Percentiles rank a stretch among this genome's conserved stretches.
Evolutionary conservation across 2,113 vertebrate species (phyloP).

Genomic region (Monopterus albus): DNA sequence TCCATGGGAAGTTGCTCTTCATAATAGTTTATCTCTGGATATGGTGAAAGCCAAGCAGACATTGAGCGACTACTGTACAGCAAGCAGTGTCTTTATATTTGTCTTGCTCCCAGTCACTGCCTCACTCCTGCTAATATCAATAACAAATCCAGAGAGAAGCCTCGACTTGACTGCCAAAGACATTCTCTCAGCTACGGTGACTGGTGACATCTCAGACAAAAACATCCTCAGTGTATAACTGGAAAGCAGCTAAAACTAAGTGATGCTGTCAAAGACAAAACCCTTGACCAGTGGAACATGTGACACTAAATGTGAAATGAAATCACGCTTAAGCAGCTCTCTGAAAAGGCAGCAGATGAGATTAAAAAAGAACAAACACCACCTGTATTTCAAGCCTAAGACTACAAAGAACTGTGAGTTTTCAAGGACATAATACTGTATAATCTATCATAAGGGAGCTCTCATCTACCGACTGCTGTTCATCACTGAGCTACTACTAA

Average conservation of each 20-base stretch:
- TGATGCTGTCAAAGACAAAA: constrained; percentile 50
- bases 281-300: constrained; percentile 41
- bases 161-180: constrained; percentile 29
- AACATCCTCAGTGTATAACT: constrained; percentile 51
- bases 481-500: not conserved
- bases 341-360: constrained; percentile 19
- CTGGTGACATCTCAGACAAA: constrained; percentile 56
- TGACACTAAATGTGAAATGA: constrained; percentile 49
- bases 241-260: constrained; percentile 34
- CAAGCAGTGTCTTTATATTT: constrained; percentile 39
- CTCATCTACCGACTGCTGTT: not conserved
- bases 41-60: constrained; percentile 32
- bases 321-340: constrained; percentile 29
- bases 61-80: constrained; percentile 29
- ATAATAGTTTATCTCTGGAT: constrained; percentile 54
- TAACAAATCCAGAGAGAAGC: constrained; percentile 31
- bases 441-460: constrained; percentile 15
- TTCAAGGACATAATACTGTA: constrained; percentile 4
- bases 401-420: constrained; percentile 3
- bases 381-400: not conserved
- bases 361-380: not conserved
- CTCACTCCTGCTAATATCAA: constrained; percentile 30
- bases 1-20: constrained; percentile 13
- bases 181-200: constrained; percentile 25
- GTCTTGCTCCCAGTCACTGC: constrained; percentile 24